Evolutionary conservation across 2,797 vertebrate genomes (phyloP).

Genomic region (Alfaro cultratus): DNA sequence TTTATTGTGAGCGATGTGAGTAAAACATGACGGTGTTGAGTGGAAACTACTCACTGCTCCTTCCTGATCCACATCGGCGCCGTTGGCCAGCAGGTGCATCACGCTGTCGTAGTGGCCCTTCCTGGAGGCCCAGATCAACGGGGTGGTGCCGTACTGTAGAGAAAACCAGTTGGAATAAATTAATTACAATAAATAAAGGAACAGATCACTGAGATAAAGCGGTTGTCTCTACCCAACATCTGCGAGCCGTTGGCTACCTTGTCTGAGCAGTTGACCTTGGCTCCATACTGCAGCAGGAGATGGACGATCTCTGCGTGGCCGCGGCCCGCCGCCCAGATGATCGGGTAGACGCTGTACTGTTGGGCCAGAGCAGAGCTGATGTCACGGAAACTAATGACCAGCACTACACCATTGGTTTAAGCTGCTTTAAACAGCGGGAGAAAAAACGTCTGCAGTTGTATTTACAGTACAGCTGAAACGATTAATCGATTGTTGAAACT

Average conservation of each 20-base stretch:
- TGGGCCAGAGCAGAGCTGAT: constrained; percentile 60
- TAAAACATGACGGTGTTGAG: neutral
- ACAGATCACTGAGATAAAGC: neutral
- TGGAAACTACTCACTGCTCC: constrained; percentile 87
- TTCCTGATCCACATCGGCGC: constrained; percentile 97
- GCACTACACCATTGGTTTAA: constrained; percentile 32
- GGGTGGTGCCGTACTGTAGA: constrained; percentile 93
- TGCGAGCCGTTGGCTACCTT: constrained; percentile 84
- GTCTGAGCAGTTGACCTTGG: constrained; percentile 99
- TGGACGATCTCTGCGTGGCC: constrained; percentile 94
- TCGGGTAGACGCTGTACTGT: constrained; percentile 97
- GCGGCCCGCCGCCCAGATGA: constrained; percentile 98
- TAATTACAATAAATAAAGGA: neutral
- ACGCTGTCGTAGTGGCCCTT: constrained; percentile 94
- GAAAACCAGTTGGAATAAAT: neutral
- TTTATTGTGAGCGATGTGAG: neutral
- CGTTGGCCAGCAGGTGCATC: constrained; percentile 91
- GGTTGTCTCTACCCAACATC: constrained; percentile 21
- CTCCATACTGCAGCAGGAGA: constrained; percentile 90
- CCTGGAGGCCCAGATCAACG: constrained; percentile 95
- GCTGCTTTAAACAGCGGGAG: neutral
- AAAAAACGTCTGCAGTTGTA: too few relatives aligned
- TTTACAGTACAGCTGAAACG: neutral
- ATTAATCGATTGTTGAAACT: too few relatives aligned
- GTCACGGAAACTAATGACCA: constrained; percentile 54